Evolutionary conservation across 2,888 invertebrate species (phyloP).

Genomic region (Branchipolynoe longqiensis): DNA sequence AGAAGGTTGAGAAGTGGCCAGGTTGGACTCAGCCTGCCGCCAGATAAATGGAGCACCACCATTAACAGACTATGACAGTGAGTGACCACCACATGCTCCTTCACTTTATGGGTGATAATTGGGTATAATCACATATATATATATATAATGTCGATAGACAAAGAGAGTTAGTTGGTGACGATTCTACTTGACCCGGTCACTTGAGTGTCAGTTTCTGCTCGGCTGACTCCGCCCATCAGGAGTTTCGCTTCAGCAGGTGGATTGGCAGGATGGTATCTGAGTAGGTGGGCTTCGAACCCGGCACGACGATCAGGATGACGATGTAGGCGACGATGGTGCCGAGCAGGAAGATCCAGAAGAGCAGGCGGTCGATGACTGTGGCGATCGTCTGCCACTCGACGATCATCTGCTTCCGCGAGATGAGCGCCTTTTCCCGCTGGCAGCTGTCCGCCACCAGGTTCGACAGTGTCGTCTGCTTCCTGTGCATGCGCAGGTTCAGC

Average conservation of each 20-base stretch:
- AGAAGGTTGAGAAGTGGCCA: too few relatives aligned
- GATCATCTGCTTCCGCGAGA: constrained; percentile 71
- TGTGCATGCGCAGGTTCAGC: background rate
- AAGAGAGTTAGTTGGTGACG: too few relatives aligned
- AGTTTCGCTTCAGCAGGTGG: constrained; percentile 42
- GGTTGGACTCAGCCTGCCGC: too few relatives aligned
- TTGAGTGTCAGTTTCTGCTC: background rate
- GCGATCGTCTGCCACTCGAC: constrained; percentile 81
- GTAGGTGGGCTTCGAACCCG: constrained; percentile 66
- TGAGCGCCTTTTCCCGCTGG: constrained; percentile 63
- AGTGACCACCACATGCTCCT: too few relatives aligned
- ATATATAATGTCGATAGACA: too few relatives aligned
- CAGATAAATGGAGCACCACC: too few relatives aligned
- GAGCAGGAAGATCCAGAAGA: constrained; percentile 79
- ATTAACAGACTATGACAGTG: too few relatives aligned
- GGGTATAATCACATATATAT: too few relatives aligned
- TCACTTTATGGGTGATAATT: too few relatives aligned
- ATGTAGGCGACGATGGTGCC: constrained; percentile 77
- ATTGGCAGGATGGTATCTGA: constrained; percentile 54
- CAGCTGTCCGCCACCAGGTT: constrained; percentile 48
- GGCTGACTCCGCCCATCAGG: constrained; percentile 18
- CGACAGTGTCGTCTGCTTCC: constrained; percentile 53
- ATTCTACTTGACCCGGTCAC: too few relatives aligned
- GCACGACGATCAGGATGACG: constrained; percentile 76
- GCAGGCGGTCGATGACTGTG: constrained; percentile 76